Base-by-base conservation (phyloP, 2,888 invertebrate genomes). In the Brenthis hecate region DNA sequence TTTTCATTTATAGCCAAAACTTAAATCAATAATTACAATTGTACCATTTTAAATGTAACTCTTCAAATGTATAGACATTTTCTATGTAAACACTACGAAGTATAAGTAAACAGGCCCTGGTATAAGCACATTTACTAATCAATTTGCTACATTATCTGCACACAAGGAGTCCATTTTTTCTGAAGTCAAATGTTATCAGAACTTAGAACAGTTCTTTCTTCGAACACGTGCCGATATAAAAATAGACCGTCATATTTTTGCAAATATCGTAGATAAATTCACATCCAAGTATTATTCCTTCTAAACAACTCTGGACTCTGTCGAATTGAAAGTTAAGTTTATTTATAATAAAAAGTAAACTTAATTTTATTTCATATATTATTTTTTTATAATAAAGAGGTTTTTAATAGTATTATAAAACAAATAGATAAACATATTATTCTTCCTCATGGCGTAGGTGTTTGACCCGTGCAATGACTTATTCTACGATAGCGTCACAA, bases 361-460 rank as follows among this genome's bases (percentile, higher is more conserved):
- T 36, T 36, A 36, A 8, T 36, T 36, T 36, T 36, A 36, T 36
- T 36, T 36, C 2, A 11, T 43, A 43, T 43, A 43, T 43, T 43
- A 43, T 43, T 56, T 47, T 8, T 2, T 36, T n/a, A 23, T 32
- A 65, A 48, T 36, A 48, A 62, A 50, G 32, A 51, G 16, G 48
- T 56, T 57, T 54, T 61, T 51, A 72, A 65, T 13, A 16, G 47
- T 28, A 16, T 77, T 78, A 77, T 76, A 73, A 77, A 76, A 43
- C 8, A 76, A 76, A 74, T 77, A 77, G 77, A 79, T 75, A 76
- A 76, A 73, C 70, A 56, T 57, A 53, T 73, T 69, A 63, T 75
- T 75, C 79, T 78, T 79, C 80, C 78, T 80, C 74, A 73, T 76
- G 54, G 65, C 69, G 71, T 71, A 72, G 71, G 72, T 73, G 72